Base-by-base conservation (phyloP, 1,140 invertebrate species). In the Temnothorax curvispinosus region DNA sequence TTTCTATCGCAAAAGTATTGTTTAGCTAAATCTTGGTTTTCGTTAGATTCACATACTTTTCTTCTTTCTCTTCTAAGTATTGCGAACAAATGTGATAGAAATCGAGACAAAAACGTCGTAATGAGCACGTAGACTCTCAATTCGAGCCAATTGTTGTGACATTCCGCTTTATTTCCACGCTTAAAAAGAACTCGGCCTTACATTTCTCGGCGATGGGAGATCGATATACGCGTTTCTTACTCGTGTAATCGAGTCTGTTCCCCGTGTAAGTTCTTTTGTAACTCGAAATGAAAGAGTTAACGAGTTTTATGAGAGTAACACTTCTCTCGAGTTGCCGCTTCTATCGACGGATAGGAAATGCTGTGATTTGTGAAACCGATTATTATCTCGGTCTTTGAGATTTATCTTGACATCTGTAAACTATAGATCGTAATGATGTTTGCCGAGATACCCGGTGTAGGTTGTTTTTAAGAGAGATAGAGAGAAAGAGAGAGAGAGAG, bases 211-310 rank as follows among this genome's bases (percentile, higher is more conserved):
- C 7, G 38, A 47, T 60, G 54, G 4, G 11, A 47, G 56, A 82
- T 74, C 80, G 67, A 84, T 84, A 84, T 84, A 50, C 41, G 18
- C 56, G 27, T 60, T 47, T 60, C 69, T 84, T 56, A 8, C 38
- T 50, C 69, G 21, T 21, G 69, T 74, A 75, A 84, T 84, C 69
- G 80, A 75, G 47, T 74, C 41, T 21, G 54, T 47, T 75, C 2
- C 2, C 41, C 27, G 38, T 32, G 27, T 56, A 74, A 47, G 18
- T 47, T 60, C 41, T 60, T 44, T 21, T 60, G 54, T 84, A 84
- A 84, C 13, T 81, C 52, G 64, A 32, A 60, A 56, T 44, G 69
- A 84, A 84, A 84, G 80, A 84, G 80, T 84, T 84, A 84, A 84
- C 8, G 69, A 84, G 69, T 62, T 84, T 74, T 62, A 54, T 41